These are phyloP conservation scores for Erpornis zantholeuca DNA, from an alignment of 2,113 vertebrate genomes.

Conservation along the genomic window DNA sequence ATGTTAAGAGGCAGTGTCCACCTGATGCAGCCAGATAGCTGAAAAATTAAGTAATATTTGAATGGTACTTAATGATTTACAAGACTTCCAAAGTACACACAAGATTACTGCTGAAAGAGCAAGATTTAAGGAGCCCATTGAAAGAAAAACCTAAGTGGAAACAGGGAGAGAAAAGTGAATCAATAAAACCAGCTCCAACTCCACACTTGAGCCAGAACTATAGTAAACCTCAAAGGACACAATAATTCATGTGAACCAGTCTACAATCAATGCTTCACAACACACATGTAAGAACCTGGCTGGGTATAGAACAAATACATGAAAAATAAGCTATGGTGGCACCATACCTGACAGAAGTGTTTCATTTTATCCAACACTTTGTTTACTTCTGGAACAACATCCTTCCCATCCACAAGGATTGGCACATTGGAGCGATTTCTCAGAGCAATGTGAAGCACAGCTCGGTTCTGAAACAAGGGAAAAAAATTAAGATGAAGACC, in stretches of 20 bases:
- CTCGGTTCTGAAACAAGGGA: constrained; percentile 79
- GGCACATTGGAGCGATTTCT: constrained; percentile 91
- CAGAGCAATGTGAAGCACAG: constrained; percentile 93
- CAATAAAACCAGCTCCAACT: neutral
- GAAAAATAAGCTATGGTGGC: neutral
- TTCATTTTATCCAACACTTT: constrained; percentile 96
- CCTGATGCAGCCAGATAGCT: neutral
- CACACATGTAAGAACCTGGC: neutral
- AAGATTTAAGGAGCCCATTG: neutral
- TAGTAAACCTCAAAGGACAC: neutral
- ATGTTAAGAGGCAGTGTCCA: neutral
- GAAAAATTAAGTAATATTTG: neutral
- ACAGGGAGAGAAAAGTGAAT: neutral
- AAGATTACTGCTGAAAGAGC: neutral
- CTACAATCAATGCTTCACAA: neutral
- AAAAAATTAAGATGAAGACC: neutral
- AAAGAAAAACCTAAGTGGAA: neutral
- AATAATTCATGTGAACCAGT: neutral
- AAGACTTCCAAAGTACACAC: neutral
- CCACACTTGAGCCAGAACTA: neutral
- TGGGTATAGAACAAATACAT: neutral
- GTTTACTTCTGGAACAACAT: constrained; percentile 94
- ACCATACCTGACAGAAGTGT: constrained; percentile 87
- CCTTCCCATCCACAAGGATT: constrained; percentile 86
- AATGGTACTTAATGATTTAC: neutral